Evolutionary conservation across 2,797 vertebrate genomes (phyloP).

Genomic region (Meda fulgida): DNA sequence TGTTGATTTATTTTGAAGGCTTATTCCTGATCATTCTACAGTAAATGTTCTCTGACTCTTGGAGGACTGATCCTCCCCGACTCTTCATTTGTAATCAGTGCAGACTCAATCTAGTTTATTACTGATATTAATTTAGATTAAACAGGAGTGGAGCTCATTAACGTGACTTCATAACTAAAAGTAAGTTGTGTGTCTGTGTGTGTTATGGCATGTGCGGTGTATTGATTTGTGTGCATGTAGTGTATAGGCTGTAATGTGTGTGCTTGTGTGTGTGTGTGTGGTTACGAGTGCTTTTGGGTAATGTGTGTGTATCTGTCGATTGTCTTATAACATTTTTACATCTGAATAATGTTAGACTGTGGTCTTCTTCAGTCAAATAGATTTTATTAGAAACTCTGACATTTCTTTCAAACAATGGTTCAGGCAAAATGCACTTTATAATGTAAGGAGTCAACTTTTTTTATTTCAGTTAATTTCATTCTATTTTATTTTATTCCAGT

Average conservation of each 20-base stretch:
- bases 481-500: not conserved
- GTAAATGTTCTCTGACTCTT: not conserved
- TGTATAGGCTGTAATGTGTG: not conserved
- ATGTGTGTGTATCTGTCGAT: not conserved
- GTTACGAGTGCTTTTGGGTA: not conserved
- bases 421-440: not conserved
- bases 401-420: not conserved
- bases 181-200: conserved; percentile 21
- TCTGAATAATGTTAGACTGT: not conserved
- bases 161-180: conserved; percentile 29
- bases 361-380: not conserved
- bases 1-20: conserved; percentile 1
- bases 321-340: not conserved
- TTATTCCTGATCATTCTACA: not conserved
- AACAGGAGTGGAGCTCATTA: conserved; percentile 11
- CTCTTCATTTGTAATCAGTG: conserved; percentile 32
- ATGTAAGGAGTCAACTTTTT: not conserved
- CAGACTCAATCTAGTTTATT: conserved; percentile 37
- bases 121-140: conserved; percentile 51
- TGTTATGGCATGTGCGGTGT: not conserved
- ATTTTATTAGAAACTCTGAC: not conserved
- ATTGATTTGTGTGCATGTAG: not conserved
- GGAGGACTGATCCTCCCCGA: not conserved
- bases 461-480: not conserved
- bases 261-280: not conserved